These are phyloP conservation scores for Aleiodes leptofemur DNA, from an alignment of 2,888 invertebrate species.

Conservation along the genomic window DNA sequence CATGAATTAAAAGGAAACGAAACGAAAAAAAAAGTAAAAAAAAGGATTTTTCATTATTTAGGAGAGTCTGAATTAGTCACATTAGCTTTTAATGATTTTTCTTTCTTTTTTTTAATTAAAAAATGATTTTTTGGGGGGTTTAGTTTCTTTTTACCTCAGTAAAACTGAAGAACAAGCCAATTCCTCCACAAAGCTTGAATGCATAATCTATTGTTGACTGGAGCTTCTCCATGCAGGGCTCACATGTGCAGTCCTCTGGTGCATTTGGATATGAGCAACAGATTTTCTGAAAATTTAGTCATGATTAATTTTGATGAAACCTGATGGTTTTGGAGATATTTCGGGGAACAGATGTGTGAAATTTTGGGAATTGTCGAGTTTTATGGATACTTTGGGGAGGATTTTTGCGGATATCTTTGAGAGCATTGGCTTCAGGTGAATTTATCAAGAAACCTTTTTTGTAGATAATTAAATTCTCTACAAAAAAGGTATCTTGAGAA, in stretches of 20 bases:
- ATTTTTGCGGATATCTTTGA: too few relatives aligned
- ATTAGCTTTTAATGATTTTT: background rate
- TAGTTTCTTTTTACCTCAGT: constrained; percentile 85
- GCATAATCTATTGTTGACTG: constrained; percentile 89
- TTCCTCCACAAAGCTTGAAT: constrained; percentile 92
- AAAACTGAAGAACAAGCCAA: constrained; percentile 97
- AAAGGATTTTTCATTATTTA: background rate
- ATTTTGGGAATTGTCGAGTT: too few relatives aligned
- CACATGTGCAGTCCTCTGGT: constrained; percentile 75
- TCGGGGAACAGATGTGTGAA: background rate
- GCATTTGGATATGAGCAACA: constrained; percentile 77
- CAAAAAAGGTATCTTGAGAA: too few relatives aligned
- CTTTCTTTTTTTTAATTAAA: background rate
- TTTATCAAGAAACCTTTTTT: too few relatives aligned
- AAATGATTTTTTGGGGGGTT: too few relatives aligned
- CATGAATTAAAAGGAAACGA: too few relatives aligned
- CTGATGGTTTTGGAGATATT: background rate
- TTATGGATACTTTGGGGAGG: too few relatives aligned
- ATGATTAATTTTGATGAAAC: background rate
- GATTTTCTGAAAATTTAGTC: constrained; percentile 72
- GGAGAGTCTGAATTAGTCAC: background rate
- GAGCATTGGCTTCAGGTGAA: too few relatives aligned
- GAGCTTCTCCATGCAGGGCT: constrained; percentile 84
- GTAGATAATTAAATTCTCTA: too few relatives aligned
- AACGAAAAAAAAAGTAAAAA: background rate